Evolutionary conservation across 2,113 vertebrate genomes (phyloP).

Genomic region (Gulo gulo): DNA sequence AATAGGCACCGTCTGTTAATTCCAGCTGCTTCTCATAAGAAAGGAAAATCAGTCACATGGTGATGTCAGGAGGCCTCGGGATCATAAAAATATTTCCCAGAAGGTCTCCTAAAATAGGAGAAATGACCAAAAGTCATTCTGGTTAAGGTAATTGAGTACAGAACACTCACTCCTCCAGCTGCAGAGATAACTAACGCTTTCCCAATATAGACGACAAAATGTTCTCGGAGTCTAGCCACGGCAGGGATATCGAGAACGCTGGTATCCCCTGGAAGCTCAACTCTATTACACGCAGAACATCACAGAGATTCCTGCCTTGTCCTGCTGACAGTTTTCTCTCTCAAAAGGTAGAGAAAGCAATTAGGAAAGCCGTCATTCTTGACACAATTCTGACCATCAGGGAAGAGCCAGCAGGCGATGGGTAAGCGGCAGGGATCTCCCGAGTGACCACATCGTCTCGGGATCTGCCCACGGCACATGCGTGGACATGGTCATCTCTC

Average conservation of each 20-base stretch:
- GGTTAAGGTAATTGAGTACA: background rate
- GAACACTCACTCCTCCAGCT: background rate
- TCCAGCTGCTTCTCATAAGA: slow-evolving; percentile 47
- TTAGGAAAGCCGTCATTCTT: slow-evolving; percentile 34
- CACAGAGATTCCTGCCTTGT: slow-evolving; percentile 1
- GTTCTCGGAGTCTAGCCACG: background rate
- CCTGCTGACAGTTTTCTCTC: slow-evolving; percentile 20
- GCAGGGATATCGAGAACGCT: background rate
- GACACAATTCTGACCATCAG: slow-evolving; percentile 34
- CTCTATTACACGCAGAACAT: background rate
- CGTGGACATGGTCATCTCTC: background rate
- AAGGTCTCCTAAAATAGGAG: slow-evolving; percentile 58
- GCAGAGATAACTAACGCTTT: slow-evolving; percentile 22
- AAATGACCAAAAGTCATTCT: background rate
- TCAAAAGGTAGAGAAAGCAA: slow-evolving; percentile 41
- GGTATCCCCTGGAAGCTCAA: background rate
- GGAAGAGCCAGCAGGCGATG: background rate
- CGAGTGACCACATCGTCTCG: background rate
- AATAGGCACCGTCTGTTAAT: slow-evolving; percentile 5
- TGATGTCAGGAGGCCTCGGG: slow-evolving; percentile 31
- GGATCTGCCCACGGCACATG: background rate
- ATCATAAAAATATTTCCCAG: slow-evolving; percentile 40
- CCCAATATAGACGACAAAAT: background rate
- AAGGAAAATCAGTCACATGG: background rate
- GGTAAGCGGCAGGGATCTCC: background rate